A percentile compares a stretch with the other conserved stretches of the same genome.
These are phyloP conservation scores for Meda fulgida DNA, from an alignment of 2,797 vertebrate species.

Conservation along the genomic window DNA sequence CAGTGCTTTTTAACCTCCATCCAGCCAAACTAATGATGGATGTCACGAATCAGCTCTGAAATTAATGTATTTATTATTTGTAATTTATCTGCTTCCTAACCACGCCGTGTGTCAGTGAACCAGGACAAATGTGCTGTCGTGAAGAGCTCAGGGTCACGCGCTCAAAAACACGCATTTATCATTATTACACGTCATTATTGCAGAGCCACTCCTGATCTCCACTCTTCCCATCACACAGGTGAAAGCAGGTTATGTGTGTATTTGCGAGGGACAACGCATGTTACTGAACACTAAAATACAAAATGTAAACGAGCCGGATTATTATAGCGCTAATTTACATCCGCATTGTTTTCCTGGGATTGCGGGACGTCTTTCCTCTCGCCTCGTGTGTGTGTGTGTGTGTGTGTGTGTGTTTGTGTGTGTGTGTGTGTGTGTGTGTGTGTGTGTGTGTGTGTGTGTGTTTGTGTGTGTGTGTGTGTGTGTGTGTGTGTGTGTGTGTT, in stretches of 20 bases:
- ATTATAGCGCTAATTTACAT: slow-evolving; percentile 22
- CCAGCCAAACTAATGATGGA: slow-evolving; percentile 70
- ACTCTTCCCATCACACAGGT: slow-evolving; percentile 54
- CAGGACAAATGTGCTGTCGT: slow-evolving; percentile 67
- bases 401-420: background rate
- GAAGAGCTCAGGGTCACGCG: slow-evolving; percentile 69
- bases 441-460: slow-evolving; percentile 1
- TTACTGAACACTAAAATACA: too few relatives aligned
- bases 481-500: too few relatives aligned
- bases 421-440: slow-evolving; percentile 14
- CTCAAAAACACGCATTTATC: slow-evolving; percentile 80
- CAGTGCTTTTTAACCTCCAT: background rate
- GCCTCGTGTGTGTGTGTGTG: background rate
- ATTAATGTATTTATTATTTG: slow-evolving; percentile 79
- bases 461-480: background rate
- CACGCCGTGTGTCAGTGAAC: slow-evolving; percentile 62
- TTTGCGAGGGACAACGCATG: too few relatives aligned
- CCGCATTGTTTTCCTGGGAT: slow-evolving; percentile 45
- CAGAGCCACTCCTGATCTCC: slow-evolving; percentile 66
- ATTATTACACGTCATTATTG: slow-evolving; percentile 73
- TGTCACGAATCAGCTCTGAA: slow-evolving; percentile 69
- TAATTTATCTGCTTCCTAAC: slow-evolving; percentile 70
- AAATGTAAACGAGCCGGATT: too few relatives aligned
- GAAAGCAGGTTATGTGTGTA: background rate
- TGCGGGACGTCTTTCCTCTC: slow-evolving; percentile 30